phyloP scores from a whole-genome alignment of 2,797 vertebrate genomes.

The Hafferia zeledoni region DNA sequence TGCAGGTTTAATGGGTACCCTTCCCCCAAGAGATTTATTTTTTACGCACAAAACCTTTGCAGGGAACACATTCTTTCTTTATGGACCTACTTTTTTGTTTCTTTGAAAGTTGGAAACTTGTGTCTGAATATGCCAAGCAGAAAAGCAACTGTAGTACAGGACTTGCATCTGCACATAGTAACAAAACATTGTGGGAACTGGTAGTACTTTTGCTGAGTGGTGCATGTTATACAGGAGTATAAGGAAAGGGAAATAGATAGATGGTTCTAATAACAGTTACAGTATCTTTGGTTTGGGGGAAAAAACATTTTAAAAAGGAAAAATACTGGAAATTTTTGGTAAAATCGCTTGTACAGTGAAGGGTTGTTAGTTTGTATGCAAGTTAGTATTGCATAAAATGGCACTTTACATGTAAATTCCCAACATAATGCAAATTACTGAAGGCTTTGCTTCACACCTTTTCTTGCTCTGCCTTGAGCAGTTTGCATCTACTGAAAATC shows the following conservation, averaged over 20 bases:
- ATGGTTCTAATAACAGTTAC: not conserved
- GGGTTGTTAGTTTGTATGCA: not conserved
- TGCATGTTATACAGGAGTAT: not conserved
- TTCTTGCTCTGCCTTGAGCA: not conserved
- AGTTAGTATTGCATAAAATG: not conserved
- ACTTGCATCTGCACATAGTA: slow-evolving; percentile 3
- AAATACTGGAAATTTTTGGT: not conserved
- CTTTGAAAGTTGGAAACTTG: not conserved
- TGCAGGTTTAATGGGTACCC: not conserved
- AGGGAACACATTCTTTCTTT: not conserved
- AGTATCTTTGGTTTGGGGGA: not conserved
- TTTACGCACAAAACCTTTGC: not conserved
- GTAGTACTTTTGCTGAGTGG: not conserved
- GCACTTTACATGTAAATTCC: not conserved
- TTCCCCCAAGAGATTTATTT: not conserved
- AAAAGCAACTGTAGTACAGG: not conserved
- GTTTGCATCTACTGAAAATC: not conserved
- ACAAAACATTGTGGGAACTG: not conserved
- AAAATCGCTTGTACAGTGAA: not conserved
- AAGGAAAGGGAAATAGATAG: not conserved
- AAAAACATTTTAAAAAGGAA: not conserved
- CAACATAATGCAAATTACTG: not conserved
- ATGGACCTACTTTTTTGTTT: not conserved
- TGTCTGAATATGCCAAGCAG: not conserved
- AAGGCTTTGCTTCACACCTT: not conserved